phyloP scores from a whole-genome alignment of 2,797 vertebrate genomes.

The Lophius americanus region DNA sequence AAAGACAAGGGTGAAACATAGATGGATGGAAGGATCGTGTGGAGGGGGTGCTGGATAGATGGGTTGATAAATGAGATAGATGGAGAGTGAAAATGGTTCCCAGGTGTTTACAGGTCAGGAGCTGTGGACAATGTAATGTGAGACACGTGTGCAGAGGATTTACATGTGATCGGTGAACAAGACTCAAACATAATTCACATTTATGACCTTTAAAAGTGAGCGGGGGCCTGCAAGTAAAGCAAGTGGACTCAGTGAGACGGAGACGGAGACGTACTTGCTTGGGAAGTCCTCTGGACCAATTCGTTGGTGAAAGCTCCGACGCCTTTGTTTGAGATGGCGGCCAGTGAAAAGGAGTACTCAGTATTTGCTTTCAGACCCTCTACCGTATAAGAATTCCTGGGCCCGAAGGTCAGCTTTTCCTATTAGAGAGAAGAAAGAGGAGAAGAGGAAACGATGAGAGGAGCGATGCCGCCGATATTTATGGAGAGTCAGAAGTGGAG shows the following conservation, averaged over 20 bases:
- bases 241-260: slow-evolving; percentile 22
- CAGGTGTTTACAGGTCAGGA: slow-evolving; percentile 44
- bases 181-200: slow-evolving; percentile 26
- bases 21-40: slow-evolving; percentile 55
- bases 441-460: slow-evolving; percentile 33
- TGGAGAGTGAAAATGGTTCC: slow-evolving; percentile 41
- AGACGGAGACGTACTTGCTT: slow-evolving; percentile 94
- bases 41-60: slow-evolving; percentile 51
- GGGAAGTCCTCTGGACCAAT: slow-evolving; percentile 92
- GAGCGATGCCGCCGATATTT: slow-evolving; percentile 26
- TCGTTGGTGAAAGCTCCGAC: slow-evolving; percentile 95
- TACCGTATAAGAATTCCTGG: slow-evolving; percentile 87
- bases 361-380: slow-evolving; percentile 95
- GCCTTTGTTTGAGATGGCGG: slow-evolving; percentile 94
- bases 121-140: slow-evolving; percentile 32
- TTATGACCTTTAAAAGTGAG: slow-evolving; percentile 8
- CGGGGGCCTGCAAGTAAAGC: slow-evolving; percentile 15
- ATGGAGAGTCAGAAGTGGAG: slow-evolving; percentile 17
- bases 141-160: slow-evolving; percentile 28
- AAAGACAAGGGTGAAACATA: slow-evolving; percentile 63
- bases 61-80: slow-evolving; percentile 64
- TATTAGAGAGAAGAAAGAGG: slow-evolving; percentile 56
- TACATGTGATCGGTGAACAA: slow-evolving; percentile 27
- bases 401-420: slow-evolving; percentile 91
- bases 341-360: slow-evolving; percentile 94